Evolutionary conservation across 2,113 vertebrate species (phyloP).

Genomic region (Glaucomys volans): DNA sequence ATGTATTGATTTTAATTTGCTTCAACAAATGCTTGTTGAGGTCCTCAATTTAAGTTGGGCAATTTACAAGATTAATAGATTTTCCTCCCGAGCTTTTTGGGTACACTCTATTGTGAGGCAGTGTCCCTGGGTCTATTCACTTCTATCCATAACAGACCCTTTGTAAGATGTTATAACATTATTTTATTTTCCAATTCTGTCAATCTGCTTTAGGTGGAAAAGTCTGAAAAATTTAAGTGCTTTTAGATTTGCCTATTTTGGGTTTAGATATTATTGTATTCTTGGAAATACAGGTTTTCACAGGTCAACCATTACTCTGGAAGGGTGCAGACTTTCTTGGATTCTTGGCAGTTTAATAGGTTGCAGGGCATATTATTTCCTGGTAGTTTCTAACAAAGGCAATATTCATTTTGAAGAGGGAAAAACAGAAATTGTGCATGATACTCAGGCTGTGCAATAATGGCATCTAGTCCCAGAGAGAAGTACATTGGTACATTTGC

Average conservation of each 20-base stretch:
- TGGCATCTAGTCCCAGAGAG: neutral
- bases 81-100: conserved; percentile 5
- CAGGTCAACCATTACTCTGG: neutral
- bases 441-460: neutral
- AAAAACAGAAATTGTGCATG: neutral
- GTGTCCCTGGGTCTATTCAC: neutral
- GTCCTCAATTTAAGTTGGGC: conserved; percentile 12
- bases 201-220: conserved; percentile 9
- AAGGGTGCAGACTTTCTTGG: neutral
- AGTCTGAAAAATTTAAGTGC: conserved; percentile 54
- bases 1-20: conserved; percentile 69
- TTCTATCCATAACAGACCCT: neutral
- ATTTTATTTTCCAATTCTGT: conserved; percentile 54
- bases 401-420: conserved; percentile 37
- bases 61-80: conserved; percentile 35
- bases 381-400: conserved; percentile 12
- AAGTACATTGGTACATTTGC: neutral
- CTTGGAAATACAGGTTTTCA: conserved; percentile 15
- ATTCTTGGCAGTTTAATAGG: neutral
- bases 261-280: conserved; percentile 41
- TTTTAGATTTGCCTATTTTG: conserved; percentile 10
- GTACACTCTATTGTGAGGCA: neutral
- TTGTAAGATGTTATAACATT: conserved; percentile 8
- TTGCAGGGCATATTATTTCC: neutral
- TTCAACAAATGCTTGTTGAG: conserved; percentile 54